Evolutionary conservation across 2,888 invertebrate genomes (phyloP).

Genomic region (Smittia aterrima): DNA sequence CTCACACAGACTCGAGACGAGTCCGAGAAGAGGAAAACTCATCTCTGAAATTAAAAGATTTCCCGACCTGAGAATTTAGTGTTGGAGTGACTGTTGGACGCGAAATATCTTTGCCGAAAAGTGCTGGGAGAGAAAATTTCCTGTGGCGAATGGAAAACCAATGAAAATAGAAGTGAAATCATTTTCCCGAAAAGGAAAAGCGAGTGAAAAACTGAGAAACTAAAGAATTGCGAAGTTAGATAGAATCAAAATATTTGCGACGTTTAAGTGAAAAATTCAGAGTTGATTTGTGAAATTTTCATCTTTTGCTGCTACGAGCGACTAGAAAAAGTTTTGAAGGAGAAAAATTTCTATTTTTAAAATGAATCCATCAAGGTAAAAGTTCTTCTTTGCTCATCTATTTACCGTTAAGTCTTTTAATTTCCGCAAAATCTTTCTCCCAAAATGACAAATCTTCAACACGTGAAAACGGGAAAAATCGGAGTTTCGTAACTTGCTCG

Average conservation of each 20-base stretch:
- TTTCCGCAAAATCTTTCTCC: background rate
- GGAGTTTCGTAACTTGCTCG: background rate
- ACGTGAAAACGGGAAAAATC: background rate
- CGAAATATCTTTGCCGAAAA: slow-evolving; percentile 30
- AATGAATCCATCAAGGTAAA: slow-evolving; percentile 41
- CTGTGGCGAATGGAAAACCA: background rate
- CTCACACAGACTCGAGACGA: background rate
- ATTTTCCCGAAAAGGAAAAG: background rate
- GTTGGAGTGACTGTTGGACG: slow-evolving; percentile 40
- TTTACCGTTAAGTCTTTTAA: background rate
- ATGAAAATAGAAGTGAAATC: background rate
- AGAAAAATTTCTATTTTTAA: slow-evolving; percentile 40
- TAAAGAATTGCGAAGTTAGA: background rate
- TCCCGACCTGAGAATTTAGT: slow-evolving; percentile 28
- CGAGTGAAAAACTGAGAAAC: background rate
- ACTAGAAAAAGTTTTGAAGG: slow-evolving; percentile 24
- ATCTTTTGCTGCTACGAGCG: slow-evolving; percentile 13
- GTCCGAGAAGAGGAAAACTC: background rate
- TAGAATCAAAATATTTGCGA: background rate
- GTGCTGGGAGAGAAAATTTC: background rate
- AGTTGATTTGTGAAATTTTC: slow-evolving; percentile 19
- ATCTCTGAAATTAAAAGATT: background rate
- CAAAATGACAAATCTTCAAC: background rate
- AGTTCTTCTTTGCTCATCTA: background rate
- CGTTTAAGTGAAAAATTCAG: background rate